Evolutionary conservation across 1,140 invertebrate genomes (phyloP).

Genomic region (Pinna nobilis): DNA sequence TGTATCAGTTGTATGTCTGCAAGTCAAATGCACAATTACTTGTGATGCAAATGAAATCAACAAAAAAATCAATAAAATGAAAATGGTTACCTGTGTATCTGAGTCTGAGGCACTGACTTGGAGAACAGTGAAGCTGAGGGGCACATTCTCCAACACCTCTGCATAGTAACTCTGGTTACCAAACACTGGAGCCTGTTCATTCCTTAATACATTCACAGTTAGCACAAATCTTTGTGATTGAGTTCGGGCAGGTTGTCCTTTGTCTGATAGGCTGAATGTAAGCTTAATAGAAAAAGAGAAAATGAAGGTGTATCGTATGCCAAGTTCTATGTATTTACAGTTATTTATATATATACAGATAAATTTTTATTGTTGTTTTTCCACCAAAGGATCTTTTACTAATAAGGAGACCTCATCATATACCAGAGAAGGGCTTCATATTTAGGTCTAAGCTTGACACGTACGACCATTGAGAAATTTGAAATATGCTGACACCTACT

Average conservation of each 20-base stretch:
- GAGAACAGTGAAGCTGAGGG: slow-evolving; percentile 40
- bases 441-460: no score
- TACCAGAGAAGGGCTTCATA: no score
- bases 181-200: slow-evolving; percentile 60
- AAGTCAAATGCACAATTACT: not conserved
- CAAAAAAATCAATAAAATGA: no score
- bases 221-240: slow-evolving; percentile 46
- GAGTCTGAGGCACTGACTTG: slow-evolving; percentile 53
- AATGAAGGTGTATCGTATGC: not conserved
- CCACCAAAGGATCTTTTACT: no score
- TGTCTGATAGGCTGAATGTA: not conserved
- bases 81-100: slow-evolving; percentile 55
- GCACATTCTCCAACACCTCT: slow-evolving; percentile 45
- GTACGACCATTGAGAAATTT: no score
- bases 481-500: no score
- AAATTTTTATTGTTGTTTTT: no score
- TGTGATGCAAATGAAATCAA: not conserved
- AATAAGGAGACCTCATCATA: no score
- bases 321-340: not conserved
- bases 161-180: slow-evolving; percentile 42
- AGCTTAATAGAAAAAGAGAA: not conserved
- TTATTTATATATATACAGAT: no score
- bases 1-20: not conserved
- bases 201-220: slow-evolving; percentile 53
- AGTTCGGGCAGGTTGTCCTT: not conserved